These are phyloP conservation scores for Hippocampus abdominalis DNA, from an alignment of 2,113 vertebrate species.

Conservation along the genomic window DNA sequence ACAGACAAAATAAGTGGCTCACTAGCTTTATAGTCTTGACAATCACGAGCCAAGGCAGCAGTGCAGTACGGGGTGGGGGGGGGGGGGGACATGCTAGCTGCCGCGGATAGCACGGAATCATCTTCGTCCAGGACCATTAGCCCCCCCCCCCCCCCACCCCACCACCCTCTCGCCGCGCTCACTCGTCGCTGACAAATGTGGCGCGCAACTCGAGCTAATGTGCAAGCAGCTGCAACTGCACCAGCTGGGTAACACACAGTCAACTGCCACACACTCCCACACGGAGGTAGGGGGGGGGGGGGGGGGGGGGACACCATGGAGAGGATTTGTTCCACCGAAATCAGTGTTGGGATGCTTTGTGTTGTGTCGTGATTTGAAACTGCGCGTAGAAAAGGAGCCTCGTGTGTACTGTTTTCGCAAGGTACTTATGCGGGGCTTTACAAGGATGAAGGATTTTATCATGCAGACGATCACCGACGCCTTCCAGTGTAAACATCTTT, in stretches of 20 bases:
- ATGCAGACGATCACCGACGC: constrained; percentile 13
- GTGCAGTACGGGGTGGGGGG: constrained; percentile 1
- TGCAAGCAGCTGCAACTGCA: constrained; percentile 47
- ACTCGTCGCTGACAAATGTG: constrained; percentile 49
- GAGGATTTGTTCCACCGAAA: constrained; percentile 50
- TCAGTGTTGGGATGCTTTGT: constrained; percentile 36
- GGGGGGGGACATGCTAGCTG: constrained; percentile 19
- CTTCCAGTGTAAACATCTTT: neutral
- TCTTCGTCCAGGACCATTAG: constrained; percentile 59
- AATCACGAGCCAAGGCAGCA: constrained; percentile 31
- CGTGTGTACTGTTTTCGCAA: constrained; percentile 1
- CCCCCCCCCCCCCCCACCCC: constrained; percentile 9
- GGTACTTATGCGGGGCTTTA: constrained; percentile 13
- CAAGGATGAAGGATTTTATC: neutral
- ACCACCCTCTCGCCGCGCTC: constrained; percentile 2
- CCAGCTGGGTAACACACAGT: constrained; percentile 50
- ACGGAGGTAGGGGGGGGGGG: too few species aligned
- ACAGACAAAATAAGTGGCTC: constrained; percentile 53
- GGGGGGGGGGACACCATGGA: constrained; percentile 36
- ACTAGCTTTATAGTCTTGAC: constrained; percentile 38
- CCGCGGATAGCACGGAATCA: constrained; percentile 29
- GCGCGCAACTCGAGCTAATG: constrained; percentile 43
- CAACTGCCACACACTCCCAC: constrained; percentile 41
- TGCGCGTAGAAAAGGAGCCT: constrained; percentile 10
- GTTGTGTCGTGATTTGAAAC: constrained; percentile 22